phyloP scores from a whole-genome alignment of 2,113 vertebrate genomes.

The Columba livia region DNA sequence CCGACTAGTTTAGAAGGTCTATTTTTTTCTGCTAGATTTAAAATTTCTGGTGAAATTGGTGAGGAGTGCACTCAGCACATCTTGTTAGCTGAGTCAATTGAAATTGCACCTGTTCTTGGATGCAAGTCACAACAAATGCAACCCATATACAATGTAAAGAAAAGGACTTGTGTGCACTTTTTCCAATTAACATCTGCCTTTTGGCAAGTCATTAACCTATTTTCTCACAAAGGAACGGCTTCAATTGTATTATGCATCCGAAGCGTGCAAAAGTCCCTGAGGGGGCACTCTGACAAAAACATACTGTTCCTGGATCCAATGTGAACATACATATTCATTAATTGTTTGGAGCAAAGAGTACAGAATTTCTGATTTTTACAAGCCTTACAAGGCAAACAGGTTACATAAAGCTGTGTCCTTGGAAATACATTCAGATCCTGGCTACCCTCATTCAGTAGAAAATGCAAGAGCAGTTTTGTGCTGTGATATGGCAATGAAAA shows the following conservation, averaged over 20 bases:
- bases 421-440: not conserved
- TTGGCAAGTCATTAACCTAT: slow-evolving; percentile 67
- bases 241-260: slow-evolving; percentile 54
- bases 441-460: rapidly evolving
- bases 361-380: slow-evolving; percentile 43
- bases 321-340: slow-evolving; percentile 56
- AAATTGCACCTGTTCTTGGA: slow-evolving; percentile 51
- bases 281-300: slow-evolving; percentile 56
- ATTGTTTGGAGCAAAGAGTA: slow-evolving; percentile 42
- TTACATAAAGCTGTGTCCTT: slow-evolving; percentile 29
- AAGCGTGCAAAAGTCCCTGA: slow-evolving; percentile 48
- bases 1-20: not conserved
- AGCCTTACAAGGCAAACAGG: slow-evolving; percentile 42
- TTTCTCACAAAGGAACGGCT: slow-evolving; percentile 61
- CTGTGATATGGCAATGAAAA: not conserved
- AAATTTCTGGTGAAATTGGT: slow-evolving; percentile 8
- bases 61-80: slow-evolving; percentile 5
- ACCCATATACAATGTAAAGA: slow-evolving; percentile 9
- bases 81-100: slow-evolving; percentile 47
- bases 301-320: slow-evolving; percentile 47
- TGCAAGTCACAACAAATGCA: slow-evolving; percentile 49
- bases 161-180: slow-evolving; percentile 41
- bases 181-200: slow-evolving; percentile 63
- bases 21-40: not conserved
- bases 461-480: not conserved